Evolutionary conservation across 2,797 vertebrate genomes (phyloP).

Genomic region (Alexandromys oeconomus): DNA sequence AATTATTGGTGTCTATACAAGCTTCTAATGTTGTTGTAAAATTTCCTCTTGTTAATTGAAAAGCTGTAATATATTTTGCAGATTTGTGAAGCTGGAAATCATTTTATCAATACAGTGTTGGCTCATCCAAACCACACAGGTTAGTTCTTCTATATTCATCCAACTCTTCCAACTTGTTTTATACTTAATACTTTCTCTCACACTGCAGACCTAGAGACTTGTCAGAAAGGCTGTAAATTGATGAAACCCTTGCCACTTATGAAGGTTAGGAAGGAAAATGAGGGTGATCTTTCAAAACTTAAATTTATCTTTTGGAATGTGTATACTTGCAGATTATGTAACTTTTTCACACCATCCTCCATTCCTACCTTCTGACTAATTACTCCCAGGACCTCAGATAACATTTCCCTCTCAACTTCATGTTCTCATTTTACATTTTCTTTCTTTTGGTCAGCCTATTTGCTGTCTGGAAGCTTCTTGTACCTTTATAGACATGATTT

Average conservation of each 20-base stretch:
- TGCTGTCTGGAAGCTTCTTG: too few species aligned
- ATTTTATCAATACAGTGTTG: constrained; percentile 89
- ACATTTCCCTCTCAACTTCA: neutral
- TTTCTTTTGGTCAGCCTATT: too few species aligned
- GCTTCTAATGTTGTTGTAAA: neutral
- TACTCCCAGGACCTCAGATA: neutral
- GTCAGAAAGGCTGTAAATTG: neutral
- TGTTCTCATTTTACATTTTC: neutral
- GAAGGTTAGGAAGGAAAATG: neutral
- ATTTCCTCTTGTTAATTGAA: constrained; percentile 4
- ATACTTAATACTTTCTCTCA: neutral
- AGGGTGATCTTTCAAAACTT: neutral
- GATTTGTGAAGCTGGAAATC: constrained; percentile 91
- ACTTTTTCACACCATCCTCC: neutral
- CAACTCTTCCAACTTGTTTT: neutral
- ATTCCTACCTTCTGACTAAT: neutral
- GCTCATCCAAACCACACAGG: constrained; percentile 88
- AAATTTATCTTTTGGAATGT: neutral
- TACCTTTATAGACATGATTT: too few species aligned
- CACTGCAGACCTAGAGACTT: neutral
- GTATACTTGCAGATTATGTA: neutral
- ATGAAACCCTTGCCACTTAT: neutral
- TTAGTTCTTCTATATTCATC: constrained; percentile 79
- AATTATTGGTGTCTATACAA: neutral
- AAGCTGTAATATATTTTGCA: constrained; percentile 83